phyloP scores from a whole-genome alignment of 2,888 invertebrate species.

The Drosophila colorata region DNA sequence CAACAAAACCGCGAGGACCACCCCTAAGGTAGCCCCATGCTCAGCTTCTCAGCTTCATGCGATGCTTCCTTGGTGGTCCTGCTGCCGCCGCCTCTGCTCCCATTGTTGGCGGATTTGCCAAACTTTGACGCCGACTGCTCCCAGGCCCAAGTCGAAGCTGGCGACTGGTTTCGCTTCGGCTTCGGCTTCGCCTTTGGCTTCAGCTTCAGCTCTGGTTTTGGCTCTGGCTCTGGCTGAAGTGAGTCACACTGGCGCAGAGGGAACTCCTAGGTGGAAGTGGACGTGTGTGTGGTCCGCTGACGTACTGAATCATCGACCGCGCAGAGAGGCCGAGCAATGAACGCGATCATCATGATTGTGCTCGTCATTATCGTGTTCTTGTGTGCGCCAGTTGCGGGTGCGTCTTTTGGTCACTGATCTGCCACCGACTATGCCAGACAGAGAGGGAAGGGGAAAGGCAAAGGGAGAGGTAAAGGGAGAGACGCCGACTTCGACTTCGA shows the following conservation, averaged over 20 bases:
- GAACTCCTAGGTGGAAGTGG: conserved; percentile 69
- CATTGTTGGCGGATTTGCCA: conserved; percentile 72
- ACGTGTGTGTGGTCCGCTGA: conserved; percentile 73
- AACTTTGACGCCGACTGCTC: conserved; percentile 60
- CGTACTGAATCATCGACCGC: conserved; percentile 74
- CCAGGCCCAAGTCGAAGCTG: conserved; percentile 19
- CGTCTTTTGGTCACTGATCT: conserved; percentile 75
- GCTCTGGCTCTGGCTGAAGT: conserved; percentile 28
- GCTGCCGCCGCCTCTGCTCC: conserved; percentile 33
- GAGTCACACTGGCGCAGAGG: conserved; percentile 65
- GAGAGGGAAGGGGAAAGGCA: background rate
- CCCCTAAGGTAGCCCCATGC: conserved; percentile 69
- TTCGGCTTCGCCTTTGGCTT: background rate
- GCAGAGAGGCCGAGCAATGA: conserved; percentile 4
- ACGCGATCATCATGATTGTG: conserved; percentile 23
- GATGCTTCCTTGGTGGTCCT: conserved; percentile 66
- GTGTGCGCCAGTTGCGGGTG: conserved; percentile 74
- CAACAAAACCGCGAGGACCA: conserved; percentile 61
- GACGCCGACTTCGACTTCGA: conserved; percentile 10
- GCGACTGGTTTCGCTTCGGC: conserved; percentile 27
- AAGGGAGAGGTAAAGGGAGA: background rate
- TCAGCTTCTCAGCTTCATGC: conserved; percentile 10
- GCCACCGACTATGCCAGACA: background rate
- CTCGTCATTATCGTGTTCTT: conserved; percentile 63
- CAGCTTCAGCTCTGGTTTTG: background rate